phyloP scores from a whole-genome alignment of 2,888 invertebrate species.

The Subacronicta megacephala region DNA sequence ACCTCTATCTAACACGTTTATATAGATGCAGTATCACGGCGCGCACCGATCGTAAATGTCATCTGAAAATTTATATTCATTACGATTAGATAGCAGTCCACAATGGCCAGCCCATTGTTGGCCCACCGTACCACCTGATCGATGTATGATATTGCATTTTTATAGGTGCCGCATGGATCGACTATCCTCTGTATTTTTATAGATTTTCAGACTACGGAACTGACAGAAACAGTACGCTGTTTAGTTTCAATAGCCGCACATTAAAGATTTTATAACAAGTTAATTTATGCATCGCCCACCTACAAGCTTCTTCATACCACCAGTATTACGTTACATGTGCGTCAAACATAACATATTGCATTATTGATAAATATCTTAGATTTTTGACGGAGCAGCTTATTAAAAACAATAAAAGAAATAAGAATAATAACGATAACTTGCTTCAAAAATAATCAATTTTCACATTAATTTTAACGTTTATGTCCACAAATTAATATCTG shows the following conservation, averaged over 20 bases:
- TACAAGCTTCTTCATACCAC: conserved; percentile 63
- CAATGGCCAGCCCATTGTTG: conserved; percentile 85
- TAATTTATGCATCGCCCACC: conserved; percentile 81
- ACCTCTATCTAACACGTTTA: conserved; percentile 80
- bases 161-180: conserved; percentile 73
- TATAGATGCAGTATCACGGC: conserved; percentile 84
- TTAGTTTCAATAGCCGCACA: conserved; percentile 70
- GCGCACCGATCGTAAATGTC: conserved; percentile 88
- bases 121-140: conserved; percentile 81
- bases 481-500: conserved; percentile 4
- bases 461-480: background rate
- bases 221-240: conserved; percentile 69
- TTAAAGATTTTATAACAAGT: conserved; percentile 78
- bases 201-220: conserved; percentile 68
- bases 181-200: conserved; percentile 59
- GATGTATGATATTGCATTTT: conserved; percentile 86
- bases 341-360: conserved; percentile 62
- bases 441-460: background rate
- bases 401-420: conserved; percentile 60
- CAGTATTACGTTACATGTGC: conserved; percentile 73
- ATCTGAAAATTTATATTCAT: conserved; percentile 89
- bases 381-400: conserved; percentile 57
- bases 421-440: conserved; percentile 2
- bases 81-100: conserved; percentile 88
- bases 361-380: conserved; percentile 53